Conservation (phyloP, 2,797 vertebrate species). For the Artibeus jamaicensis region DNA sequence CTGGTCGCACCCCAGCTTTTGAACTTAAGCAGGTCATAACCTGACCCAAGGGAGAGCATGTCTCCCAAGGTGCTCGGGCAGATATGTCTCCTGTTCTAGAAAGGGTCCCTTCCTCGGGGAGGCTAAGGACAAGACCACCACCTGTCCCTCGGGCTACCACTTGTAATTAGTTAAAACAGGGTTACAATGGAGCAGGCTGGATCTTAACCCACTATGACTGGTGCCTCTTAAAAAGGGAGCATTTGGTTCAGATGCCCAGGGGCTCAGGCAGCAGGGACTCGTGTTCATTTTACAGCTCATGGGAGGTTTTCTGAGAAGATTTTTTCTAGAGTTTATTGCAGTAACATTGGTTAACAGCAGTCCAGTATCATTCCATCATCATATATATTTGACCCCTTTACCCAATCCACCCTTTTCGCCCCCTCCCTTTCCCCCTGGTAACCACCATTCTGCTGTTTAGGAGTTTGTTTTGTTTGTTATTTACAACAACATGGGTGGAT, state of each 20-base stretch:
- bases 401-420: neutral
- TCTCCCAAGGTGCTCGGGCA: neutral
- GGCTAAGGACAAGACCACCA: rapidly evolving
- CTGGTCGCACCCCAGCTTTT: neutral
- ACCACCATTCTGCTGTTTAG: neutral
- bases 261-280: neutral
- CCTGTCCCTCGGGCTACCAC: neutral
- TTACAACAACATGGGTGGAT: neutral
- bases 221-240: neutral
- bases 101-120: neutral
- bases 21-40: neutral
- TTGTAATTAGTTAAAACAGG: neutral
- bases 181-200: neutral
- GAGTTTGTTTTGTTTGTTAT: neutral
- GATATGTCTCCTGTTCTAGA: neutral
- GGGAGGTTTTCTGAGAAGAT: neutral
- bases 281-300: neutral
- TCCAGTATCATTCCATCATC: neutral
- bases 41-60: neutral
- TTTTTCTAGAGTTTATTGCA: neutral
- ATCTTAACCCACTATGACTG: neutral
- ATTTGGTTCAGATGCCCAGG: neutral
- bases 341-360: neutral
- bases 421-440: too few species aligned
- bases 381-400: neutral